Conservation (phyloP, 2,797 vertebrate genomes). For the Leptodactylus fallax region DNA sequence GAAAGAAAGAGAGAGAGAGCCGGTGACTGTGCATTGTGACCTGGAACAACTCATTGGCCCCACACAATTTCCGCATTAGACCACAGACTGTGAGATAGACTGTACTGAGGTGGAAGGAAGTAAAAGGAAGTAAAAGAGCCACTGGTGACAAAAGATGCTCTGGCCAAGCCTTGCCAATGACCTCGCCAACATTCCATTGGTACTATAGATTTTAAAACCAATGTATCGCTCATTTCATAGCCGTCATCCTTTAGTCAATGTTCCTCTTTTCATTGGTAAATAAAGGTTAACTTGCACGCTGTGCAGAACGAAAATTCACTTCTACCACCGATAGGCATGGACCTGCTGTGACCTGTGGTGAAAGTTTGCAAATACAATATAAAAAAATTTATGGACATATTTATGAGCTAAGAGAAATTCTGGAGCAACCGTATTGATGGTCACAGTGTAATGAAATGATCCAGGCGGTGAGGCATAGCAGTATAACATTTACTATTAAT, state of each 20-base stretch:
- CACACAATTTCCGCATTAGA: no score
- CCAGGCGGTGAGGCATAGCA: background rate
- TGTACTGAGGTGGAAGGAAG: no score
- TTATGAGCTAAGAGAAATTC: background rate
- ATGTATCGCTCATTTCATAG: no score
- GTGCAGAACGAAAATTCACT: background rate
- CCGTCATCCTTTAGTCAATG: background rate
- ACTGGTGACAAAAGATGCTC: no score
- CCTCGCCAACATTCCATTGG: no score
- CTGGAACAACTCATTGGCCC: no score
- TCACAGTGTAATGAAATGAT: conserved; percentile 3
- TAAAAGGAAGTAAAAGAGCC: no score
- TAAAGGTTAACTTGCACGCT: background rate
- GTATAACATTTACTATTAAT: background rate
- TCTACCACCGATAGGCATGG: background rate
- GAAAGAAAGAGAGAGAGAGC: no score
- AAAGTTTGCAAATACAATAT: background rate
- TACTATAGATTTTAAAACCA: no score
- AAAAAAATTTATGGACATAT: background rate
- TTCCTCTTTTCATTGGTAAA: background rate
- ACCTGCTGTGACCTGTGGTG: background rate
- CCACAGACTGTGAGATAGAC: no score
- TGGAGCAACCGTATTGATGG: background rate
- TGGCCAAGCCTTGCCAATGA: no score
- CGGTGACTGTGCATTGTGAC: no score